These are phyloP conservation scores for Drosophila persimilis DNA, from an alignment of 1,140 invertebrate species.

Conservation along the genomic window DNA sequence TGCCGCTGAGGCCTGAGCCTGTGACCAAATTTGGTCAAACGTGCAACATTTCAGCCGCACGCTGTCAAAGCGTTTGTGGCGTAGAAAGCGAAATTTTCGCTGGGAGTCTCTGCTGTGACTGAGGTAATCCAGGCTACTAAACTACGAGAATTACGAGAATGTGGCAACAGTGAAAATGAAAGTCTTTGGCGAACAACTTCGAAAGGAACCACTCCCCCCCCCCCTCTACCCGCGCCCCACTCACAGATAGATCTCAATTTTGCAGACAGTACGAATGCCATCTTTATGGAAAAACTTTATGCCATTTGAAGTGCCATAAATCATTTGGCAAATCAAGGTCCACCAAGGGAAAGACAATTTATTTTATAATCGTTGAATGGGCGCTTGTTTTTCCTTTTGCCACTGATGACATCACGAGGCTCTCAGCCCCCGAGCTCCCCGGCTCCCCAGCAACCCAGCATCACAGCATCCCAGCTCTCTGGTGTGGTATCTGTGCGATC, in stretches of 20 bases:
- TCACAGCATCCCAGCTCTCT: neutral
- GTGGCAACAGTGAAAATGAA: slow-evolving; percentile 47
- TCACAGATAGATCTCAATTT: slow-evolving; percentile 12
- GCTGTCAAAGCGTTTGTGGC: slow-evolving; percentile 69
- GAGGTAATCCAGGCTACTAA: slow-evolving; percentile 63
- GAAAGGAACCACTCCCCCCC: no score
- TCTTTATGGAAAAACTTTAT: slow-evolving; percentile 12
- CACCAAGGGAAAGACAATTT: slow-evolving; percentile 20
- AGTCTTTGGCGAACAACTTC: slow-evolving; percentile 22
- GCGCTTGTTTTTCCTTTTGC: slow-evolving; percentile 31
- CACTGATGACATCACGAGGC: slow-evolving; percentile 39
- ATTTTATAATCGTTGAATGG: slow-evolving; percentile 44
- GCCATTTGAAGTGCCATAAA: slow-evolving; percentile 12
- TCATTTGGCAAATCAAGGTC: slow-evolving; percentile 34
- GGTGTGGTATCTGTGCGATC: slow-evolving; percentile 18
- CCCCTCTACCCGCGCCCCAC: neutral
- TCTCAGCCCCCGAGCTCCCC: neutral
- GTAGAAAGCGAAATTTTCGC: slow-evolving; percentile 76
- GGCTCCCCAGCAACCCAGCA: no score
- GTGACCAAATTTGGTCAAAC: slow-evolving; percentile 78
- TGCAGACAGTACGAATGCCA: neutral
- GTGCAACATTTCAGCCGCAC: slow-evolving; percentile 78
- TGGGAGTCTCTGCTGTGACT: neutral
- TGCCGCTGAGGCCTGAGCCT: slow-evolving; percentile 9
- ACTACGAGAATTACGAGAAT: slow-evolving; percentile 58